Base-by-base conservation (phyloP, 2,888 invertebrate genomes). In the Crematogaster levior region DNA sequence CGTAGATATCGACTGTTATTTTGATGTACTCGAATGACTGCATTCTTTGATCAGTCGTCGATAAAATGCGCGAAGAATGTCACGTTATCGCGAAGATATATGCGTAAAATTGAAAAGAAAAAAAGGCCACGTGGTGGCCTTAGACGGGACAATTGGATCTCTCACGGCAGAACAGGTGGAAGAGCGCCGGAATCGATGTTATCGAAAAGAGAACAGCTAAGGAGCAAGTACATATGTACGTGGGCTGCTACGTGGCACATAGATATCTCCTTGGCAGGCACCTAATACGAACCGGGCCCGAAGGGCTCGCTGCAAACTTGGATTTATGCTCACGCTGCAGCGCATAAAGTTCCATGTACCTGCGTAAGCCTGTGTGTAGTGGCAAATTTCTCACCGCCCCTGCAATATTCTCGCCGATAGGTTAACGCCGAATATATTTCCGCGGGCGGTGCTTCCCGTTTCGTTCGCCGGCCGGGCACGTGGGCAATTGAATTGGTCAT, bases 321-420 rank as follows among this genome's bases (percentile, higher is more conserved):
- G 86, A 92, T 92, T 91, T 91, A 91, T 91, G 91, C 89, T 85
- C 89, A 81, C 86, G 88, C 86, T 90, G 88, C 89, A 85, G 85
- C 85, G 90, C 86, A 90, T 91, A 91, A 91, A 90, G 86, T 90
- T 89, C 84, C 84, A 73, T 82, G 82, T 84, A 84, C 89, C 82
- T 86, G 80, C 87, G 80, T 83, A 80, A 70, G 60, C 63, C 73
- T 53, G 73, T 61, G 72, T 74, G 74, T 84, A 81, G 40, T 86
- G 85, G 85, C 86, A 86, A 90, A 90, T 89, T 89, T 90, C 88
- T 89, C 88, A 84, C 84, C 82, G 81, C 86, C 73, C 80, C 65
- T 73, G 85, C 89, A 85, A 90, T 90, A 90, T 90, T 88, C 86
- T 77, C 74, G 86, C 68, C 83, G 88, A 89, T 82, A 70, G 75